Conservation (phyloP, 2,113 vertebrate species). For the Machaerirhynchus nigripectus region DNA sequence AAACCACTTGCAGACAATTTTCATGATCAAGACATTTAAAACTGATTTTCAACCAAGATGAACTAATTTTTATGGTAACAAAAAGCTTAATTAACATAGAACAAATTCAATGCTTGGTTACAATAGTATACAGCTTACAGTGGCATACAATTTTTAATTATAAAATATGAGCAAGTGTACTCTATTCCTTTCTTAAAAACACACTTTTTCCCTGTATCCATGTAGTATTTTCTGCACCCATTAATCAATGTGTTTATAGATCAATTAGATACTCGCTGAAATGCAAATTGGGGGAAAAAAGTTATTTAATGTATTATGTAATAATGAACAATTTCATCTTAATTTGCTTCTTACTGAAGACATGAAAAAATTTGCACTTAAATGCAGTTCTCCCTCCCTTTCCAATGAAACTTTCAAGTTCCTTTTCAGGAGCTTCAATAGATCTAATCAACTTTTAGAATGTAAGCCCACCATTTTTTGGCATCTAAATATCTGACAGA, state of each 20-base stretch:
- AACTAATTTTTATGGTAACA: background rate
- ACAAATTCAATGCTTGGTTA: background rate
- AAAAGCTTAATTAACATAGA: background rate
- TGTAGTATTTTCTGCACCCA: background rate
- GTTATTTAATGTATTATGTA: background rate
- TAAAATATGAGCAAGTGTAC: background rate
- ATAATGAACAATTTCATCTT: background rate
- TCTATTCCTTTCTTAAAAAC: background rate
- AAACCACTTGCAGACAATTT: background rate
- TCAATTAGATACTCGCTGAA: background rate
- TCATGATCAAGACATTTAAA: background rate
- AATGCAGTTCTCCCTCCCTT: background rate
- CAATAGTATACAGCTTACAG: background rate
- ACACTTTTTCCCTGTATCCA: background rate
- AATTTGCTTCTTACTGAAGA: background rate
- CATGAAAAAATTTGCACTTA: background rate
- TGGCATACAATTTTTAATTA: background rate
- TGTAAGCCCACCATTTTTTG: background rate
- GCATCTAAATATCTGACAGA: background rate
- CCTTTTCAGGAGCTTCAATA: background rate
- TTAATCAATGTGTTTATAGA: conserved; percentile 27
- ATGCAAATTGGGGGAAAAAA: conserved; percentile 26
- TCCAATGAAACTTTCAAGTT: background rate
- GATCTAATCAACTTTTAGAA: background rate
- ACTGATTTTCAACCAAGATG: background rate